Evolutionary conservation across 2,888 invertebrate genomes (phyloP).

Genomic region (Drosophila testacea): DNA sequence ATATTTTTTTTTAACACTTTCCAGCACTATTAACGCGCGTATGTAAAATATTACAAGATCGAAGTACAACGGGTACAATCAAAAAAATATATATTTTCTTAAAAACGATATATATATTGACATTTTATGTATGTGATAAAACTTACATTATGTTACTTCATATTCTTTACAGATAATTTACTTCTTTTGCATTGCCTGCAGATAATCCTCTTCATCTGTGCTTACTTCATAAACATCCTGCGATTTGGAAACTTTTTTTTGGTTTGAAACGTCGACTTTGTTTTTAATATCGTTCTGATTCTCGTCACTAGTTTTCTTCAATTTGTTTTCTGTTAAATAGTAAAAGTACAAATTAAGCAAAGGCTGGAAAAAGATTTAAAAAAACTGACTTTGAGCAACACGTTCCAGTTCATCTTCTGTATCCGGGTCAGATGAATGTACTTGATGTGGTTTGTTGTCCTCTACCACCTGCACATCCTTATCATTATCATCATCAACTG

Average conservation of each 20-base stretch:
- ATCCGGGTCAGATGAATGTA: conserved; percentile 73
- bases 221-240: conserved; percentile 76
- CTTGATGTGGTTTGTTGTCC: conserved; percentile 8
- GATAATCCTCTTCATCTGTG: conserved; percentile 84
- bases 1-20: conserved; percentile 1
- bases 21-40: conserved; percentile 6
- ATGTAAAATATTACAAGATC: not conserved
- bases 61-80: not conserved
- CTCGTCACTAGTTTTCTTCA: conserved; percentile 13
- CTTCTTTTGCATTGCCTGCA: conserved; percentile 44
- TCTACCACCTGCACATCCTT: conserved; percentile 2
- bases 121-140: not conserved
- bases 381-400: conserved; percentile 58
- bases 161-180: conserved; percentile 9
- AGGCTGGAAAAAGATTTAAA: not conserved
- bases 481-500: conserved; percentile 4
- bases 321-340: conserved; percentile 37
- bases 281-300: conserved; percentile 11
- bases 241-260: conserved; percentile 22
- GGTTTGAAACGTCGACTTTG: conserved; percentile 2
- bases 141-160: not conserved
- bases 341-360: not conserved
- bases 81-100: not conserved
- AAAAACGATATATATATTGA: not conserved
- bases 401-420: conserved; percentile 84